Conservation (phyloP, 2,888 invertebrate genomes). For the Harpalus rufipes region DNA sequence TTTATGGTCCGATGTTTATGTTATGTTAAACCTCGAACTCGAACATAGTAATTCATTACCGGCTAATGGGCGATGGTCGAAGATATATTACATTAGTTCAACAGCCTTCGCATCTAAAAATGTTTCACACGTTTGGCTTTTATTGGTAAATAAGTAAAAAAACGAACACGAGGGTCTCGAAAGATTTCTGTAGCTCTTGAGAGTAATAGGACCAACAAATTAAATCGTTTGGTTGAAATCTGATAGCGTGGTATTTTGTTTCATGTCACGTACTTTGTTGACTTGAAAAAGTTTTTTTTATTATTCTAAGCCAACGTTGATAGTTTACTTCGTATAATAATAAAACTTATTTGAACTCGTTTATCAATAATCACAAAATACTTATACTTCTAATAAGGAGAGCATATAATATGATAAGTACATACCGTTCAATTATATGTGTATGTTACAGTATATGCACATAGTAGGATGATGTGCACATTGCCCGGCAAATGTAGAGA, state of each 20-base stretch:
- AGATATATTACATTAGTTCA: background rate
- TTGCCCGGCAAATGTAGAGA: no score
- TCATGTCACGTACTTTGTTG: background rate
- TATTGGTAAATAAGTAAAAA: constrained; percentile 4
- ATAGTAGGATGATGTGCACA: no score
- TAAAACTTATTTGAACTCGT: background rate
- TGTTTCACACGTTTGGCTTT: background rate
- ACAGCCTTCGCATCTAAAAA: background rate
- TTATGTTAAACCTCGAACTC: background rate
- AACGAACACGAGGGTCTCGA: background rate
- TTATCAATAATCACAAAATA: background rate
- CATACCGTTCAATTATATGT: no score
- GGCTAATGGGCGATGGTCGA: background rate
- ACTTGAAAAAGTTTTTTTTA: background rate
- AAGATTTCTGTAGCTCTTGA: background rate
- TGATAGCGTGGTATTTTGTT: background rate
- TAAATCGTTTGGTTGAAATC: background rate
- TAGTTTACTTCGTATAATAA: no score
- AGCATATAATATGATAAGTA: no score
- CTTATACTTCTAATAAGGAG: no score
- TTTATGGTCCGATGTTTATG: constrained; percentile 36
- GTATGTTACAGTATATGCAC: no score
- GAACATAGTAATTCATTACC: background rate
- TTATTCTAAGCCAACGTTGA: background rate
- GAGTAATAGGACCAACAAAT: background rate